phyloP scores from a whole-genome alignment of 2,113 vertebrate species.

The Zapus hudsonius region DNA sequence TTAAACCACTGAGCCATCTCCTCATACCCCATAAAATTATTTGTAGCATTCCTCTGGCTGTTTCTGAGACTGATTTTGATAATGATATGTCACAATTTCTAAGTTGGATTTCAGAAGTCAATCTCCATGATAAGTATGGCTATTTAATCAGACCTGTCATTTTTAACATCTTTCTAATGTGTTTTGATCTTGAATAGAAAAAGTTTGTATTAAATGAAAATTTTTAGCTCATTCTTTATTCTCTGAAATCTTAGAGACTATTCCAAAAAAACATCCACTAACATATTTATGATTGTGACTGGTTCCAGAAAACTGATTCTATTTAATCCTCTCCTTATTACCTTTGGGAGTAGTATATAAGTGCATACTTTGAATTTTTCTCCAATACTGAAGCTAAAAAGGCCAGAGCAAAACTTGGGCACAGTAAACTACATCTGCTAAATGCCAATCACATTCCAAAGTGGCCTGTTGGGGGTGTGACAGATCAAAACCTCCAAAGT shows the following conservation, averaged over 20 bases:
- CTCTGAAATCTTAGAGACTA: conserved; percentile 50
- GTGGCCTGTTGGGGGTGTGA: conserved; percentile 34
- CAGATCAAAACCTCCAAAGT: conserved; percentile 33
- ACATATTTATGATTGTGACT: conserved; percentile 55
- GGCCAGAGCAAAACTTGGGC: conserved; percentile 43
- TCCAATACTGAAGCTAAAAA: conserved; percentile 46
- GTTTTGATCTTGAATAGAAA: conserved; percentile 27
- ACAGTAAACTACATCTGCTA: conserved; percentile 46
- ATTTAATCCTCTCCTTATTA: conserved; percentile 67
- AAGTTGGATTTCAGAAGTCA: conserved; percentile 31
- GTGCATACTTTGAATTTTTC: conserved; percentile 49
- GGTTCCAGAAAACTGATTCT: conserved; percentile 59
- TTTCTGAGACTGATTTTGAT: conserved; percentile 15
- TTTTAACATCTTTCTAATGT: neutral
- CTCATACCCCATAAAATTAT: neutral
- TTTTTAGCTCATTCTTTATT: conserved; percentile 52
- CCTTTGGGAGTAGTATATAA: conserved; percentile 58
- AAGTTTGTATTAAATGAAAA: neutral
- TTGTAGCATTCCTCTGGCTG: neutral
- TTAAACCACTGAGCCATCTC: no score
- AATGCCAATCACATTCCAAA: conserved; percentile 66
- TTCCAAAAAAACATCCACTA: conserved; percentile 47
- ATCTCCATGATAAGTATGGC: neutral
- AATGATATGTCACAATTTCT: neutral
- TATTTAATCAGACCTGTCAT: neutral